Evolutionary conservation across 2,888 invertebrate species (phyloP).

Genomic region (Unio delphinus): DNA sequence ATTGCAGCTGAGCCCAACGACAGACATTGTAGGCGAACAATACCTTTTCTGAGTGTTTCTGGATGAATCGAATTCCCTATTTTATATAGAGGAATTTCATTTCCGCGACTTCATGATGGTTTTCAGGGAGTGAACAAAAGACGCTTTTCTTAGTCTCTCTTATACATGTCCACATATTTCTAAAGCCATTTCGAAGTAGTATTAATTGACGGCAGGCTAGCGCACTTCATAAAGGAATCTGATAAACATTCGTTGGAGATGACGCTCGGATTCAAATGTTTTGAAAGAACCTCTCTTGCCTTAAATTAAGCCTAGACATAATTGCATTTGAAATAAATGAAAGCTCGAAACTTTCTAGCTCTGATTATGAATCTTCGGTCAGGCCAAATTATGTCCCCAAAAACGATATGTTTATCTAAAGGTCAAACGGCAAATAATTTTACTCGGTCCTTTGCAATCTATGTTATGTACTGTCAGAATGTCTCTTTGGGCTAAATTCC

Average conservation of each 20-base stretch:
- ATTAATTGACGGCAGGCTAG: conserved; percentile 30
- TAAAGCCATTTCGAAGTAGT: conserved; percentile 25
- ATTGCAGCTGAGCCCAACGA: conserved; percentile 21
- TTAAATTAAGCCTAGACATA: conserved; percentile 24
- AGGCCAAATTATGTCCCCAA: too few relatives aligned
- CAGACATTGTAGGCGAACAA: conserved; percentile 22
- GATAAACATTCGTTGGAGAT: conserved; percentile 25
- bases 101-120: conserved; percentile 35
- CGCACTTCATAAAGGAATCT: conserved; percentile 22
- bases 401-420: too few relatives aligned
- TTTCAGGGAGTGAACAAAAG: conserved; percentile 31
- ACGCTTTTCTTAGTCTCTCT: conserved; percentile 20
- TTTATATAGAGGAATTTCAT: conserved; percentile 39
- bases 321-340: conserved; percentile 37
- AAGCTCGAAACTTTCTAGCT: conserved; percentile 8
- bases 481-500: too few relatives aligned
- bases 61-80: conserved; percentile 27
- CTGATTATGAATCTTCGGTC: too few relatives aligned
- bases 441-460: too few relatives aligned
- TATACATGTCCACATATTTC: conserved; percentile 21
- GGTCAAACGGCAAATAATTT: too few relatives aligned
- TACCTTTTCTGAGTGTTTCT: conserved; percentile 23
- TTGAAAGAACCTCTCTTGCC: conserved; percentile 16
- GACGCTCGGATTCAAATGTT: conserved; percentile 6
- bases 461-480: too few relatives aligned